phyloP scores from a whole-genome alignment of 2,797 vertebrate species.

The Anabacerthia variegaticeps region DNA sequence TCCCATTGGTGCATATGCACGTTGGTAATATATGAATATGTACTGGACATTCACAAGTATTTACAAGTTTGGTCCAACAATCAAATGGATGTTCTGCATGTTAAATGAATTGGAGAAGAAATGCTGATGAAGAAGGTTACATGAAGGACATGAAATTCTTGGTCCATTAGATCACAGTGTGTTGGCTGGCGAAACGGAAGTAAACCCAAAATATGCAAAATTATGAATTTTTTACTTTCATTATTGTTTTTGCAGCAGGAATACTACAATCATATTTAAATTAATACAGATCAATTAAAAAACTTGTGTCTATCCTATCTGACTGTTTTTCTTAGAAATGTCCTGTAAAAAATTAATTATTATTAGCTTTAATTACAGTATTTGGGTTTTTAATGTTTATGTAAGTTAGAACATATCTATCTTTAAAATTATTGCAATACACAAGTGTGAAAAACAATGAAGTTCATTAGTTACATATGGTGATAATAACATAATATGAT shows the following conservation, averaged over 20 bases:
- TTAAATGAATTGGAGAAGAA: neutral
- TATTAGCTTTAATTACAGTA: neutral
- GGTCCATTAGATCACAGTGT: neutral
- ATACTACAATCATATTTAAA: neutral
- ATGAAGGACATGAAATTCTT: neutral
- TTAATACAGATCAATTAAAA: neutral
- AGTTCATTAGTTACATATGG: neutral
- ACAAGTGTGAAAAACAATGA: neutral
- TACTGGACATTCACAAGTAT: neutral
- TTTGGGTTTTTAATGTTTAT: neutral
- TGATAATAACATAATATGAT: neutral
- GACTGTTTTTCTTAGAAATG: neutral
- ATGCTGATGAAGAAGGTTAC: neutral
- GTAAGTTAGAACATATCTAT: neutral
- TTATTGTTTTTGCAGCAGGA: neutral
- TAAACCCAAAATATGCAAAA: neutral
- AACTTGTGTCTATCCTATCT: neutral
- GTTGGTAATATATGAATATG: neutral
- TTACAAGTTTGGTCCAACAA: neutral
- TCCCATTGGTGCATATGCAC: neutral
- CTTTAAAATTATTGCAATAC: neutral
- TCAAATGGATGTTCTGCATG: neutral
- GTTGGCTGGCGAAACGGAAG: neutral
- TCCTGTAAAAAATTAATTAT: neutral
- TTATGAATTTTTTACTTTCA: neutral